Base-by-base conservation (phyloP, 2,113 vertebrate genomes). In the Arothron firmamentum region DNA sequence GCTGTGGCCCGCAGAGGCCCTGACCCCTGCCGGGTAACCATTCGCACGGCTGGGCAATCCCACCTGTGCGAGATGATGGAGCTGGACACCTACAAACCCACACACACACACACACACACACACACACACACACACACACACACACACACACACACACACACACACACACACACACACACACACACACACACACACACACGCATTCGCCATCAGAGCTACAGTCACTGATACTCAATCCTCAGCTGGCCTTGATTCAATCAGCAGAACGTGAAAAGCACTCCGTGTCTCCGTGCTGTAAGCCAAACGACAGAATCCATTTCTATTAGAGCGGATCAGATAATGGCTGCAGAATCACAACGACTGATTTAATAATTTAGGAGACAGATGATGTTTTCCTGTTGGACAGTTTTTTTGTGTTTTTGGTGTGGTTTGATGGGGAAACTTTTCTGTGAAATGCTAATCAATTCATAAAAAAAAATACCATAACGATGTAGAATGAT, bases 1-100 rank as follows among this genome's bases (percentile, higher is more conserved):
- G 1, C 92, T 91, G 77, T 95, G 94, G 81, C 91, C 80, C 21
- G 88, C 90, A 80, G 90, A 80, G 12, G 89, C 87, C 79, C 94
- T 90, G 80, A 78, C 74, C 56, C 93, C 93, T 18, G 89, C 92
- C 19, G 92, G 91, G 86, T 92, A 93, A 54, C 91, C 90, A 56
- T 93, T 93, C 47, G 95, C 88, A 70, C 93, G 92, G 70, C 93
- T 93, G 19, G 94, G 90, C 75, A 98, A 79, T 64, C 94, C 94
- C 88, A 94, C 93, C 90, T 96, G 96, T 18, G 93, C 92, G 73
- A 97, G 91, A 86, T 95, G 95, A 81, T 98, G 95, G 81, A 96
- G 92, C 88, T 96, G 95, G 84, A 92, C 92, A 62, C 95, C 96
- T 98, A 28, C 28, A 71, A 54, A 70, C 51, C 69, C 60, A 70